Conservation (phyloP, 2,888 invertebrate genomes). For the Erebia palarica region DNA sequence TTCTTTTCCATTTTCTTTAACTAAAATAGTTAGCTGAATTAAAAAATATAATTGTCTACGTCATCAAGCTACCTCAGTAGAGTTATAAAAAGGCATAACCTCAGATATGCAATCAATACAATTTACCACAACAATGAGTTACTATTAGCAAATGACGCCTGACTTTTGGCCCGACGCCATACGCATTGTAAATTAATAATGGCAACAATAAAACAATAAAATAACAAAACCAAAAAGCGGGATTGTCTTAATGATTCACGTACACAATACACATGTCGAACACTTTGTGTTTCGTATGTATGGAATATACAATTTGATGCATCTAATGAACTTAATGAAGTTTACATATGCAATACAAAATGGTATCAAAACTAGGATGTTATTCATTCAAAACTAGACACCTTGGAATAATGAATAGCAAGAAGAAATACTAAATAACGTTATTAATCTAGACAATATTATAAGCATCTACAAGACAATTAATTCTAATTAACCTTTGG, state of each 20-base stretch:
- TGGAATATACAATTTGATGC: conserved; percentile 36
- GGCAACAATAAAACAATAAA: conserved; percentile 71
- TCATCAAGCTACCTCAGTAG: neutral
- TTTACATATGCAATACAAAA: conserved; percentile 25
- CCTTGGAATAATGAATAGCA: too few relatives aligned
- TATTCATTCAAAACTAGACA: neutral
- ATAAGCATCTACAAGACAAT: neutral
- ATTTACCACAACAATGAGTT: conserved; percentile 41
- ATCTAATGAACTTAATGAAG: neutral
- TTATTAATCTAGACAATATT: neutral
- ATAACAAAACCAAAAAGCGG: conserved; percentile 75
- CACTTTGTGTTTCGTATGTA: conserved; percentile 55
- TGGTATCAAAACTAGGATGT: neutral
- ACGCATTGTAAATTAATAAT: conserved; percentile 57
- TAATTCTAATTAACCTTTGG: neutral
- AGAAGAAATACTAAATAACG: too few relatives aligned
- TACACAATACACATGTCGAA: conserved; percentile 77
- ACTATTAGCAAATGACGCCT: conserved; percentile 46
- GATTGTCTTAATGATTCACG: conserved; percentile 76
- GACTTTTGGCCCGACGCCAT: conserved; percentile 66
- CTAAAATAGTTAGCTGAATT: neutral
- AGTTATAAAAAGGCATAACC: conserved; percentile 25
- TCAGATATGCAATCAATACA: conserved; percentile 28
- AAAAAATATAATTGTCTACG: neutral
- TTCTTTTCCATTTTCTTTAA: too few relatives aligned